A percentile compares a stretch with the other conserved stretches of the same genome.
Conservation (phyloP, 2,797 vertebrate genomes). For the Caiman crocodilus region DNA sequence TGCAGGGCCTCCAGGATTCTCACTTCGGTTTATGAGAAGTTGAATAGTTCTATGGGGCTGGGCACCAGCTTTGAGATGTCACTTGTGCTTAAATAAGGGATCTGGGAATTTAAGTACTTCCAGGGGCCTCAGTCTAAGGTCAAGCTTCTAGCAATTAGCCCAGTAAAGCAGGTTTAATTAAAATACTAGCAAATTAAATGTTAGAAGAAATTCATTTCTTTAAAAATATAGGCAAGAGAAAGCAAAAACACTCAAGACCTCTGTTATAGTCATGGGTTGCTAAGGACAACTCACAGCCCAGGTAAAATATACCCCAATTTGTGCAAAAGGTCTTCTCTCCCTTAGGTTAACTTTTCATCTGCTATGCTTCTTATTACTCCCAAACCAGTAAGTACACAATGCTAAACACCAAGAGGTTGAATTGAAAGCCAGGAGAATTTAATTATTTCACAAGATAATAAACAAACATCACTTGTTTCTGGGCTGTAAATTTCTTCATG, state of each 20-base stretch:
- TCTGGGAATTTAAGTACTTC: too few species aligned
- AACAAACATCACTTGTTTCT: not conserved
- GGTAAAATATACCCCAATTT: not conserved
- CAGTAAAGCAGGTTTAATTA: not conserved
- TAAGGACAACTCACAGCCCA: not conserved
- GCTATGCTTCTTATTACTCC: not conserved
- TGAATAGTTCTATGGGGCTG: too few species aligned
- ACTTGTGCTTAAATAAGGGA: too few species aligned
- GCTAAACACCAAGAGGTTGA: not conserved
- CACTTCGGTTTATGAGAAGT: too few species aligned
- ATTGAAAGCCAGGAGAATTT: not conserved
- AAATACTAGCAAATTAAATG: not conserved
- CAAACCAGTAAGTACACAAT: not conserved
- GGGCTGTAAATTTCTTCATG: not conserved
- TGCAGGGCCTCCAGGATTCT: too few species aligned
- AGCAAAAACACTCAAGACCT: not conserved
- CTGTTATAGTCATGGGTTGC: not conserved
- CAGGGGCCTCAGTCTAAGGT: not conserved
- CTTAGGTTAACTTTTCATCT: not conserved
- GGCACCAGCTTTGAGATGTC: too few species aligned
- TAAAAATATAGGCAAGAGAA: not conserved
- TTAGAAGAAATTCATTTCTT: not conserved
- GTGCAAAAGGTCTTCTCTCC: not conserved
- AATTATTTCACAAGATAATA: too few species aligned
- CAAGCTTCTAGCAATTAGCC: not conserved